Conservation (phyloP, 2,888 invertebrate genomes). For the Ptychoptera albimana region DNA sequence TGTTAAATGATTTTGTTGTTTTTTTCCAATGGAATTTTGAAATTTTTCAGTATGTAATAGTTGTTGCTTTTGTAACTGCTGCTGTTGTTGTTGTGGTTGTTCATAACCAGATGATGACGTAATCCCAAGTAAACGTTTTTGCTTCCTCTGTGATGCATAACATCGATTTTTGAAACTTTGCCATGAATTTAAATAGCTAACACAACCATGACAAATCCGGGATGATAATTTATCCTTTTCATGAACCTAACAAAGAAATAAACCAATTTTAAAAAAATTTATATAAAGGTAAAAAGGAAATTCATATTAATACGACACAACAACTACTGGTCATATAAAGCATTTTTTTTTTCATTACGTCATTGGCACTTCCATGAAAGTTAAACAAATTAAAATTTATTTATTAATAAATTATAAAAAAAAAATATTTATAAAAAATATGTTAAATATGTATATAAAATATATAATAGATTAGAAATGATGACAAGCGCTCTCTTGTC, state of each 20-base stretch:
- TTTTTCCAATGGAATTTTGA: slow-evolving; percentile 20
- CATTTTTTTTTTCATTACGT: no score
- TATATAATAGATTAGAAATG: no score
- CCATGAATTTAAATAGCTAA: slow-evolving; percentile 31
- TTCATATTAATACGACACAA: no score
- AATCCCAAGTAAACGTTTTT: slow-evolving; percentile 21
- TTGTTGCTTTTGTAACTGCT: slow-evolving; percentile 5
- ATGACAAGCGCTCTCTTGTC: no score
- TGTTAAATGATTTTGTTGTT: slow-evolving; percentile 24
- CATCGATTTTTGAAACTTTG: slow-evolving; percentile 32
- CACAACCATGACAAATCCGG: slow-evolving; percentile 29
- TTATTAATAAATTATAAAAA: no score
- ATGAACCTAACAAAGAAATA: slow-evolving; percentile 20
- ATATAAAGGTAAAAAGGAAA: no score
- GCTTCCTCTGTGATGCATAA: slow-evolving; percentile 26
- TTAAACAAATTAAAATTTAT: no score
- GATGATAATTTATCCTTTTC: slow-evolving; percentile 25
- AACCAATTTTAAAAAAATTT: neutral
- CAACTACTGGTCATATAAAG: no score
- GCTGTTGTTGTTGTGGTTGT: slow-evolving; percentile 5
- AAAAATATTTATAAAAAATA: no score
- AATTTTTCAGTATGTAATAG: neutral
- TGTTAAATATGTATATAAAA: no score
- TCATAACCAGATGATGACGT: slow-evolving; percentile 5
- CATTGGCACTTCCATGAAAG: no score